Conservation (phyloP, 2,888 invertebrate species). For the Cyclophora punctaria region DNA sequence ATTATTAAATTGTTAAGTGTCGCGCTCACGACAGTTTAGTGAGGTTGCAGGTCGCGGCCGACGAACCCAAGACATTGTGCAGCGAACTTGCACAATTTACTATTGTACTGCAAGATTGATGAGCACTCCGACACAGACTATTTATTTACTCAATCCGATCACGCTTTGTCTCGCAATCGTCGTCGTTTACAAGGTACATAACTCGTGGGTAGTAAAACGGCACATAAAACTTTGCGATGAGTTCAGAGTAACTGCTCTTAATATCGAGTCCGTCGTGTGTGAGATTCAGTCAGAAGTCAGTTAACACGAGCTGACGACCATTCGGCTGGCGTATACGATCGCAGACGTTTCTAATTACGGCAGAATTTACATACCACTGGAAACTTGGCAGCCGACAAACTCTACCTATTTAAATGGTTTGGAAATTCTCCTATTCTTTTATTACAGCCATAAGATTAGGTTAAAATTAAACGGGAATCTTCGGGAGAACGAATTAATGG, state of each 20-base stretch:
- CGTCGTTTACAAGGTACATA: conserved; percentile 56
- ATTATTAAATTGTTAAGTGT: conserved; percentile 65
- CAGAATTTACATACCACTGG: conserved; percentile 49
- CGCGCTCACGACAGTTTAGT: conserved; percentile 61
- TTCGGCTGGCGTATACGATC: conserved; percentile 41
- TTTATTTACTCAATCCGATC: conserved; percentile 70
- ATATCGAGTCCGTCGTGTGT: conserved; percentile 21
- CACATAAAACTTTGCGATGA: conserved; percentile 48
- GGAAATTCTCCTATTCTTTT: conserved; percentile 16
- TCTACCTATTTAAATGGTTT: conserved; percentile 33
- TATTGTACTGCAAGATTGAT: conserved; percentile 64
- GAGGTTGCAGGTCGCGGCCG: conserved; percentile 62
- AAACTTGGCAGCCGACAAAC: conserved; percentile 54
- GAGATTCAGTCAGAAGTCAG: conserved; percentile 37
- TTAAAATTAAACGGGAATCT: too few relatives aligned
- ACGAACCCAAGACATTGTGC: conserved; percentile 44
- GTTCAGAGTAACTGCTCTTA: conserved; percentile 23
- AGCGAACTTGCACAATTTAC: conserved; percentile 62
- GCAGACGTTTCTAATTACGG: conserved; percentile 52
- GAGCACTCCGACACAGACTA: conserved; percentile 60
- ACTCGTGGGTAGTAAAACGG: conserved; percentile 48
- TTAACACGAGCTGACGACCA: conserved; percentile 39
- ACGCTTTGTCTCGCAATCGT: conserved; percentile 65
- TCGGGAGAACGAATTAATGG: conserved; percentile 7
- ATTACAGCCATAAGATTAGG: too few relatives aligned